Evolutionary conservation across 2,113 vertebrate genomes (phyloP).

Genomic region (Amphiprion ocellaris): DNA sequence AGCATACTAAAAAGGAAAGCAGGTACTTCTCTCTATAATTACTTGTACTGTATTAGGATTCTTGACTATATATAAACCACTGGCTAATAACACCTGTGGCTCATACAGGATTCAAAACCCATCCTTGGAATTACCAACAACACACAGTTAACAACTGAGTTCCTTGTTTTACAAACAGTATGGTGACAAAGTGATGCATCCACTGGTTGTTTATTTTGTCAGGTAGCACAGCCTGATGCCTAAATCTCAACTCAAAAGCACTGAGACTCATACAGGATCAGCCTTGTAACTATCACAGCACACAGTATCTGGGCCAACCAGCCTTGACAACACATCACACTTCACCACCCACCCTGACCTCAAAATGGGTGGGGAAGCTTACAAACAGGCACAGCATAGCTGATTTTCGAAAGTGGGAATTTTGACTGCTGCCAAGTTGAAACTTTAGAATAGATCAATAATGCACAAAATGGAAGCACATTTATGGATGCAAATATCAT

Average conservation of each 20-base stretch:
- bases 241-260: conserved; percentile 7
- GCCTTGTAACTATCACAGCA: neutral
- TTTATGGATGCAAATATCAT: neutral
- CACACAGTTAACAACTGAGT: neutral
- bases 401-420: conserved; percentile 7
- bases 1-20: conserved; percentile 43
- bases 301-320: conserved; percentile 16
- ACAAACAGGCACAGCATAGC: conserved; percentile 21
- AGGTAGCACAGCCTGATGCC: neutral
- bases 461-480: neutral
- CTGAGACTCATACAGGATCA: neutral
- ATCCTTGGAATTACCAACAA: neutral
- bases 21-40: neutral
- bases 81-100: neutral
- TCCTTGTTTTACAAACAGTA: neutral
- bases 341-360: conserved; percentile 44
- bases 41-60: neutral
- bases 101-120: neutral
- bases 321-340: conserved; percentile 20
- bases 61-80: neutral
- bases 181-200: neutral
- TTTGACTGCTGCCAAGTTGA: neutral
- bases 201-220: neutral
- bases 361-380: conserved; percentile 29
- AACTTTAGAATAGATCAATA: neutral